Base-by-base conservation (phyloP, 2,888 invertebrate genomes). In the Meliscaeva auricollis region DNA sequence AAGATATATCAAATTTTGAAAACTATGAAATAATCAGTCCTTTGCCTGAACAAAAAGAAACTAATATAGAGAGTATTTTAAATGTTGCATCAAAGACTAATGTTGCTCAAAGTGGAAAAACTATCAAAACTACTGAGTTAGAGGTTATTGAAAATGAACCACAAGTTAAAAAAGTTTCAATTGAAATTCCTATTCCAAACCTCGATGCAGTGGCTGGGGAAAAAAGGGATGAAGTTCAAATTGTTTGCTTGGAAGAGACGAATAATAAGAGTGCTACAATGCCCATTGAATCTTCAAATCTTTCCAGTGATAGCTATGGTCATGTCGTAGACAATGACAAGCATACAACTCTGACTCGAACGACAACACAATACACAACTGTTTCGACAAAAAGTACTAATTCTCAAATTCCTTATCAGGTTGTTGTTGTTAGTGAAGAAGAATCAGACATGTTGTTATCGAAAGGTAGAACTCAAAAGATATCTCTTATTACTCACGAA, bases 401-500 rank as follows among this genome's bases (percentile, higher is more conserved):
- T 78, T 89, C 88, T 20, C 89, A 90, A 87, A 89, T 90, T 83
- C 89, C 90, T 54, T 76, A 79, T 38, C 56, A 72, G 9, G 38
- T 90, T 89, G 90, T 90, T 87, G 88, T 90, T 87, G 89, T 91
- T 73, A 90, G 90, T 80, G 91, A 91, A 88, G 89, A 87, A 52
- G 75, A 89, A 87, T 87, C 89, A 83, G 89, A 89, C 80, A 88
- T 89, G 60, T 89, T 89, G 80, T 89, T 89, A 87, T 89, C 90
- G 58, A 89, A 90, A 32, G 90, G 90, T 75, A 89, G 90, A 81
- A 89, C 90, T 41, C 90, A 90, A 87, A 94, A 93, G 89, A 94
- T 96, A 88, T 94, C 95, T 76, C 91, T 96, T 52, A 96, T 96
- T 87, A 95, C 95, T 5, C 96, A 96, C 81, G 96, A 96, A 91